Conservation (phyloP, 2,113 vertebrate genomes). For the Gobio gobio region DNA sequence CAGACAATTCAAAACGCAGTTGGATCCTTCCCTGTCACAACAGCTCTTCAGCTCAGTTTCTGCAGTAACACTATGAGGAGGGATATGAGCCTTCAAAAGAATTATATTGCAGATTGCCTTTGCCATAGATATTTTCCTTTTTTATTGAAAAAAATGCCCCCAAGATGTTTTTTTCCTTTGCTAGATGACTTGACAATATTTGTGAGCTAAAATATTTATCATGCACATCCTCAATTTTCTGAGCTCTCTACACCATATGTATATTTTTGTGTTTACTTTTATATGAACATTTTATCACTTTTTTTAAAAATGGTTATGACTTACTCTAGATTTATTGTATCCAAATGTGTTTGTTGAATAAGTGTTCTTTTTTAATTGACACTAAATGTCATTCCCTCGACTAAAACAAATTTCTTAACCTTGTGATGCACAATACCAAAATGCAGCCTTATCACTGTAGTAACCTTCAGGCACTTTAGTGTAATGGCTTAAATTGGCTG, state of each 20-base stretch:
- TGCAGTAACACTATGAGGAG: not conserved
- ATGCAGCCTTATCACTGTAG: not conserved
- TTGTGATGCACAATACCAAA: conserved; percentile 14
- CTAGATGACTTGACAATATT: not conserved
- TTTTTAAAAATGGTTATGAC: not conserved
- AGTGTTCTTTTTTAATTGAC: not conserved
- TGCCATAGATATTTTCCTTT: not conserved
- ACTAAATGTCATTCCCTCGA: not conserved
- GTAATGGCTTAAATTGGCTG: not conserved
- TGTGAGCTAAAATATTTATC: not conserved
- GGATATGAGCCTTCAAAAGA: not conserved
- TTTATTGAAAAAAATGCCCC: not conserved
- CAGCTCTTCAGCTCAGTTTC: not conserved
- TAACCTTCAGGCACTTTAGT: conserved; percentile 35
- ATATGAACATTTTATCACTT: not conserved
- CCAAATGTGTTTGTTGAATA: not conserved
- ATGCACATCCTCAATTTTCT: not conserved
- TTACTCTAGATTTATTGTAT: not conserved
- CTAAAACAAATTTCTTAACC: not conserved
- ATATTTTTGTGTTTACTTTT: conserved; percentile 12
- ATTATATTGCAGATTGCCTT: too few relatives aligned
- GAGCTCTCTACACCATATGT: not conserved
- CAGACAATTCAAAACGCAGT: not conserved
- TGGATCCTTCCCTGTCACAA: not conserved
- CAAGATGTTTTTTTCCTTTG: not conserved